These are phyloP conservation scores for Ailurus styani DNA, from an alignment of 2,113 vertebrate species.

Conservation along the genomic window DNA sequence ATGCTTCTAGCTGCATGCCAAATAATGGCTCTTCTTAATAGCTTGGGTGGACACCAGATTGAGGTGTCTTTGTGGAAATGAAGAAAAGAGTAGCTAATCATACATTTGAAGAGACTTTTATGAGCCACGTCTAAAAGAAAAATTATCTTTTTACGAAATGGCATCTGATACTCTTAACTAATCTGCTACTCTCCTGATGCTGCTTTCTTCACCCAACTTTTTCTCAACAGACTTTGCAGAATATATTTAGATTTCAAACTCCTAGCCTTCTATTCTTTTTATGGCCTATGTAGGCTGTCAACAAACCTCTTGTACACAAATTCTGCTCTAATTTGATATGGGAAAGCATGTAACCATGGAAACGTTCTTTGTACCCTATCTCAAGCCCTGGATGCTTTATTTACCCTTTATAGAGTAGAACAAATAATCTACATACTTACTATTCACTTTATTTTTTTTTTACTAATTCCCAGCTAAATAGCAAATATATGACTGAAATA, in stretches of 20 bases:
- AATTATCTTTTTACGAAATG: slow-evolving; percentile 64
- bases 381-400: slow-evolving; percentile 75
- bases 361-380: slow-evolving; percentile 64
- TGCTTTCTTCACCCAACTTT: slow-evolving; percentile 71
- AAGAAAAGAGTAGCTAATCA: slow-evolving; percentile 65
- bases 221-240: slow-evolving; percentile 70
- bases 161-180: slow-evolving; percentile 63
- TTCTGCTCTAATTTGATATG: slow-evolving; percentile 75
- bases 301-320: slow-evolving; percentile 74
- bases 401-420: slow-evolving; percentile 75
- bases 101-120: slow-evolving; percentile 56
- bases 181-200: slow-evolving; percentile 60
- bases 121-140: slow-evolving; percentile 54
- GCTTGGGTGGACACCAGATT: slow-evolving; percentile 54
- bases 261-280: slow-evolving; percentile 75
- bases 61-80: slow-evolving; percentile 68
- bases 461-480: slow-evolving; percentile 43
- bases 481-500: slow-evolving; percentile 46
- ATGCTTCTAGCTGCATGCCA: slow-evolving; percentile 30
- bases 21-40: slow-evolving; percentile 61
- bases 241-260: slow-evolving; percentile 70
- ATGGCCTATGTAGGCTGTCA: slow-evolving; percentile 69
- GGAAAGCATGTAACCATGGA: slow-evolving; percentile 68
- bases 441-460: slow-evolving; percentile 45
- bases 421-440: slow-evolving; percentile 72